Base-by-base conservation (phyloP, 2,113 vertebrate genomes). In the Scomber scombrus region DNA sequence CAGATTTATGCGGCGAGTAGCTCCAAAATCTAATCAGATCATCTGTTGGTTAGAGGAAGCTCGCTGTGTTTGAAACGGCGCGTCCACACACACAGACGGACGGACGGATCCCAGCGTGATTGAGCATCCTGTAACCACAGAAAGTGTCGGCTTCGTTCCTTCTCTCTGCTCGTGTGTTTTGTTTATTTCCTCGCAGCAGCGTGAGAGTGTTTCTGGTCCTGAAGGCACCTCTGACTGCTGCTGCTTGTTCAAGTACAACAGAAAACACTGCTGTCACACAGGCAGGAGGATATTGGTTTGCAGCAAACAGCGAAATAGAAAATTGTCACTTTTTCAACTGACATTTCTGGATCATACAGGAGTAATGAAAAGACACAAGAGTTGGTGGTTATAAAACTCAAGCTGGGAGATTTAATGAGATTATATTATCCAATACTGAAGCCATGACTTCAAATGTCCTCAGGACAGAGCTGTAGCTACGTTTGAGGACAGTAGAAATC, bases 11-110 rank as follows among this genome's bases (percentile, higher is more conserved):
- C 75, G 55, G 14, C 13, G 5, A 31, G 14, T 29, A 29, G 15
- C 43, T 43, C 8, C 12, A 4, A 23, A 62, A 76, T 73, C 74
- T 69, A 73, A 84, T 77, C 47, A 29, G 74, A 73, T 83, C 46
- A 85, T 81, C 69, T 45, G 58, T 8, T 75, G n/a, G 52, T 51
- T 8, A 2, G 69, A 43, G 11, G 16, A 13, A 67, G 34, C 21
- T 40, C 9, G 9, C 34, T 40, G 14, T 43, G 26, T 61, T 54
- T 40, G 75, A 13, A 64, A 26, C 69, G 31, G 40, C 18, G 0
- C 13, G 64, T 52, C 49, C 2, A 26, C 23, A 26, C 23, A 26
- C 23, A 65, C 21, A 29, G 26, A 47, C 19, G 49, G 45, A 67
- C 16, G 7, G 14, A 65, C 55, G 50, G 78, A 60, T 4, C 3